These are phyloP conservation scores for Dendroctonus ponderosae DNA, from an alignment of 1,140 invertebrate species.

Conservation along the genomic window DNA sequence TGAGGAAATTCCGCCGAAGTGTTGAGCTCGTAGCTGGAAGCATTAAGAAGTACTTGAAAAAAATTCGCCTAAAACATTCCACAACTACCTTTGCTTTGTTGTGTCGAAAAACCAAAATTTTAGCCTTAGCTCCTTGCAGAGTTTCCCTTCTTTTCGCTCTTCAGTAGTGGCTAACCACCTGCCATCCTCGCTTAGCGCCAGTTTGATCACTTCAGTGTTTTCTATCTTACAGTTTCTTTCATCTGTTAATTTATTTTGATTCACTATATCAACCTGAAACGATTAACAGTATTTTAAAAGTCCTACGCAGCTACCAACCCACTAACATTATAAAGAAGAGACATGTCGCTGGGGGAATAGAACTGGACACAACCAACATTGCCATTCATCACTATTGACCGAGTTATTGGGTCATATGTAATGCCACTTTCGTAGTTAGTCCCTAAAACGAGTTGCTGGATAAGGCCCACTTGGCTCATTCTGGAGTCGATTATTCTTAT, in stretches of 20 bases:
- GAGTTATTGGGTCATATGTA: constrained; percentile 64
- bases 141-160: constrained; percentile 59
- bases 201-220: constrained; percentile 68
- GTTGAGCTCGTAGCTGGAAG: constrained; percentile 67
- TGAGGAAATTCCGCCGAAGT: constrained; percentile 74
- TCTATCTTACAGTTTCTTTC: constrained; percentile 60
- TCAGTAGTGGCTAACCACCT: constrained; percentile 80
- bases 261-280: constrained; percentile 71
- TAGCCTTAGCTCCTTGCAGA: constrained; percentile 63
- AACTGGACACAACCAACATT: constrained; percentile 78
- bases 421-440: constrained; percentile 64
- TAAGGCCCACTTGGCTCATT: constrained; percentile 57
- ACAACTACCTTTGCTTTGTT: constrained; percentile 61
- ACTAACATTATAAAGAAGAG: constrained; percentile 73
- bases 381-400: constrained; percentile 73
- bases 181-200: constrained; percentile 65
- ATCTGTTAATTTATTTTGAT: constrained; percentile 68
- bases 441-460: constrained; percentile 69
- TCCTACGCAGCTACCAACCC: background rate
- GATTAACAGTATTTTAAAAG: constrained; percentile 6
- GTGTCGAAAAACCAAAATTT: constrained; percentile 78
- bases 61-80: background rate
- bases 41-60: background rate
- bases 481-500: constrained; percentile 67
- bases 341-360: constrained; percentile 66